Conservation (phyloP, 2,797 vertebrate genomes). For the Tamandua tetradactyla region DNA sequence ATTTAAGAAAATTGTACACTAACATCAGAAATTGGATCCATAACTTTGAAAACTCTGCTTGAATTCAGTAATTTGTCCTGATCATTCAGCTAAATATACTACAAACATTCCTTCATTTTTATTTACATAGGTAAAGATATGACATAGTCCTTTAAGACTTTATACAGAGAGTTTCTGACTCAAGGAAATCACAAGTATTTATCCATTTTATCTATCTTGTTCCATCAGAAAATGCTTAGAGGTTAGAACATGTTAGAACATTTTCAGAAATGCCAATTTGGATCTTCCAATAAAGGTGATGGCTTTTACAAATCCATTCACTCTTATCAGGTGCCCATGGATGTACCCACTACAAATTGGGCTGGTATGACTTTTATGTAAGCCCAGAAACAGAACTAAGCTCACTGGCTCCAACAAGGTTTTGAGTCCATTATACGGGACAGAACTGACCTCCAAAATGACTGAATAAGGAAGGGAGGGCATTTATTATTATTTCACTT, state of each 20-base stretch:
- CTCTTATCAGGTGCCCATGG: background rate
- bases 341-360: background rate
- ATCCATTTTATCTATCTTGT: background rate
- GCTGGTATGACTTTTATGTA: background rate
- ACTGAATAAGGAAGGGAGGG: background rate
- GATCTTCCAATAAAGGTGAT: background rate
- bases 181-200: background rate
- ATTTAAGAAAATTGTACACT: background rate
- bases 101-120: background rate
- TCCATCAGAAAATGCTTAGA: background rate
- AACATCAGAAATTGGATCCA: constrained; percentile 10
- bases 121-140: constrained; percentile 1
- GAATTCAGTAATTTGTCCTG: background rate
- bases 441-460: background rate
- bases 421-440: background rate
- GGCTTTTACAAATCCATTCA: background rate
- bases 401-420: background rate
- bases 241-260: background rate
- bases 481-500: background rate
- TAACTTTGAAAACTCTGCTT: constrained; percentile 12
- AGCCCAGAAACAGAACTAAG: background rate
- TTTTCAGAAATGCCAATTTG: background rate
- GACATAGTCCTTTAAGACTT: background rate
- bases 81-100: background rate
- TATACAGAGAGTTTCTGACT: background rate